These are phyloP conservation scores for Zeus faber DNA, from an alignment of 2,113 vertebrate genomes.

Conservation along the genomic window DNA sequence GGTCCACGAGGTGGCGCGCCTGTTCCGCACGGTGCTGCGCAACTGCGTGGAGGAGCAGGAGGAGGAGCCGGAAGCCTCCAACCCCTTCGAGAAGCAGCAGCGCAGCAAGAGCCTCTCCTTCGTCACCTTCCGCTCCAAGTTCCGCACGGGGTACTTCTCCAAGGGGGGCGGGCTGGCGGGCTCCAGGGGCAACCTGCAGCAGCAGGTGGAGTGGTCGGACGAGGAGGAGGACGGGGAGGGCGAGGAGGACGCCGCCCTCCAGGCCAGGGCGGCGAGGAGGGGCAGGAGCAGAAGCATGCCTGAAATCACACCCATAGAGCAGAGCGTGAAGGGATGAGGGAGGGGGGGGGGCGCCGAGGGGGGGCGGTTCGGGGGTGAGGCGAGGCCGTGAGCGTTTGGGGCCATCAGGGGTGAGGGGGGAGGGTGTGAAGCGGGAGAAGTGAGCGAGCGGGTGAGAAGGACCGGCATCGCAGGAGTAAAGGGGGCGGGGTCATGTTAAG, in stretches of 20 bases:
- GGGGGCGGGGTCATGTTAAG: too few species aligned
- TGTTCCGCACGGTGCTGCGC: conserved; percentile 70
- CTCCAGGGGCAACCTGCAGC: conserved; percentile 69
- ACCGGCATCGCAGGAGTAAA: not conserved
- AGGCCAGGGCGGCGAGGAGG: conserved; percentile 48
- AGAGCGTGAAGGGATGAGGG: conserved; percentile 62
- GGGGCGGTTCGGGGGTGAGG: not conserved
- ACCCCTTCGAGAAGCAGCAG: conserved; percentile 57
- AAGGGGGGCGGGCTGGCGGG: conserved; percentile 46
- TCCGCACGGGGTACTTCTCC: conserved; percentile 61
- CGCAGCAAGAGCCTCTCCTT: conserved; percentile 79
- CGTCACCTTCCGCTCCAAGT: conserved; percentile 69
- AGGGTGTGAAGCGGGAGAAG: too few species aligned
- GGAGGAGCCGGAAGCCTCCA: conserved; percentile 1
- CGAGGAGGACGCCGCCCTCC: conserved; percentile 43
- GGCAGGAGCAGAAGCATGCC: conserved; percentile 79
- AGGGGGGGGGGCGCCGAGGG: not conserved
- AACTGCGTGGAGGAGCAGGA: conserved; percentile 65
- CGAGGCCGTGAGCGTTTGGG: not conserved
- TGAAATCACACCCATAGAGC: conserved; percentile 69
- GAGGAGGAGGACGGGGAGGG: conserved; percentile 56
- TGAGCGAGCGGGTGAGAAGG: not conserved
- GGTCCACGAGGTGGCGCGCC: conserved; percentile 71
- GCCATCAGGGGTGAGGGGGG: not conserved
- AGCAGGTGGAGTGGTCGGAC: conserved; percentile 68